A percentile compares a stretch with the other conserved stretches of the same genome.
phyloP scores from a whole-genome alignment of 2,888 invertebrate species.

The Steinernema carpocapsae region DNA sequence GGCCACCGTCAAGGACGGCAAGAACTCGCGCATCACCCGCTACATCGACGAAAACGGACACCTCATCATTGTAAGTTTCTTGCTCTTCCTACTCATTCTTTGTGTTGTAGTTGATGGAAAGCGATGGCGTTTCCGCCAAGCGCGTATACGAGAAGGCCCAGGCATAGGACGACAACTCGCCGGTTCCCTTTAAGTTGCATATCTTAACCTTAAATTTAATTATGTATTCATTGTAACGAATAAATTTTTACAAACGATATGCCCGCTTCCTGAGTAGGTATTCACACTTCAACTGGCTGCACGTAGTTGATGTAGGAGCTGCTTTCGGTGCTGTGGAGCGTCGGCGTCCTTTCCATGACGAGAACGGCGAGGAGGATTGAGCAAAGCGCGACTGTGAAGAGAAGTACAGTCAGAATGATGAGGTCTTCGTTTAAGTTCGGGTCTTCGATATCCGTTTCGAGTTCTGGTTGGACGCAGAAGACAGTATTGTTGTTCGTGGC shows the following conservation, averaged over 20 bases:
- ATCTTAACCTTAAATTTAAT: too few species aligned
- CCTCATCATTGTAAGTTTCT: slow-evolving; percentile 55
- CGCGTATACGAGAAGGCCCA: slow-evolving; percentile 59
- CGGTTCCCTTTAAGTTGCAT: background rate
- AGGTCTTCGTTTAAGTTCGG: background rate
- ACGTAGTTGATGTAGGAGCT: slow-evolving; percentile 1
- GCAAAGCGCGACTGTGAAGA: background rate
- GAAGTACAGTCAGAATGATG: background rate
- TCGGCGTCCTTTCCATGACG: background rate
- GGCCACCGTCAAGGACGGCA: slow-evolving; percentile 56
- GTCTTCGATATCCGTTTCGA: background rate
- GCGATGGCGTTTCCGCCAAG: slow-evolving; percentile 51
- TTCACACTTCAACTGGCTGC: slow-evolving; percentile 14
- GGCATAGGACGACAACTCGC: background rate
- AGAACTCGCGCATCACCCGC: slow-evolving; percentile 59
- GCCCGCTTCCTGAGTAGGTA: background rate
- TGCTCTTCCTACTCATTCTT: background rate
- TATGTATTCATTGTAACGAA: too few species aligned
- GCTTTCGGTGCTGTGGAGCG: background rate
- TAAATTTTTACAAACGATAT: background rate
- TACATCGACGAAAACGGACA: slow-evolving; percentile 57
- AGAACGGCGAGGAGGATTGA: background rate
- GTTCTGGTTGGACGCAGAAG: slow-evolving; percentile 1
- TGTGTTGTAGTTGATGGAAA: slow-evolving; percentile 45
- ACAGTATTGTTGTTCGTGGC: background rate